Conservation (phyloP, 2,797 vertebrate species). For the Coreius guichenoti region DNA sequence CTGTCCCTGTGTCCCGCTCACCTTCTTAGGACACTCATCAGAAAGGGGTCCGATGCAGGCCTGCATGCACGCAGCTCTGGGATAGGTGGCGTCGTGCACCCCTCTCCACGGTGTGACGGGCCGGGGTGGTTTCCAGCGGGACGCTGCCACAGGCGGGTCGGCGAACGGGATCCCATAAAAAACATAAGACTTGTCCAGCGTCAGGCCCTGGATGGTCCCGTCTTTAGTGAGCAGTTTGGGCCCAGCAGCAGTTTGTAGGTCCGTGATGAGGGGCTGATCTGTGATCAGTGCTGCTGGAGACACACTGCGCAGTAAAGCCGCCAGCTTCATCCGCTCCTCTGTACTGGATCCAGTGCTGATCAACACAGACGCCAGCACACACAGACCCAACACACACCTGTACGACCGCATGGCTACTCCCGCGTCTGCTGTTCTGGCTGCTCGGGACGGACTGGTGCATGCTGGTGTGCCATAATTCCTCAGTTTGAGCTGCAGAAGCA, state of each 20-base stretch:
- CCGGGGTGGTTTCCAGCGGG: conserved; percentile 79
- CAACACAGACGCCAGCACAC: conserved; percentile 53
- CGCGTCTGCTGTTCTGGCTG: neutral
- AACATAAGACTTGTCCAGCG: conserved; percentile 71
- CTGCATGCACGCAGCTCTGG: conserved; percentile 76
- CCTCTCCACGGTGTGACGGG: conserved; percentile 70
- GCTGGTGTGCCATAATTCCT: neutral
- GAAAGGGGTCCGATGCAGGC: conserved; percentile 67
- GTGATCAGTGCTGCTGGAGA: conserved; percentile 58
- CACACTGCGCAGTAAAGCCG: conserved; percentile 68
- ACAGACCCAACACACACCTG: conserved; percentile 65
- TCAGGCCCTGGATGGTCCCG: conserved; percentile 70
- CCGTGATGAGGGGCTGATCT: conserved; percentile 58
- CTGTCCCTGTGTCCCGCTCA: conserved; percentile 50
- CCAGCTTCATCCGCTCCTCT: conserved; percentile 61
- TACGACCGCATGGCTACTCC: conserved; percentile 66
- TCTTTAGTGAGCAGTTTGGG: conserved; percentile 74
- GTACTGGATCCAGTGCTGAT: conserved; percentile 56
- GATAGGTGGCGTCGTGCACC: conserved; percentile 73
- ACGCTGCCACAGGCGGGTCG: conserved; percentile 72
- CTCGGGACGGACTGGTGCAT: neutral
- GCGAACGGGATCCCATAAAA: conserved; percentile 80
- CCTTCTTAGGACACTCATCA: conserved; percentile 70
- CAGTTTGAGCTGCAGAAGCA: conserved; percentile 24
- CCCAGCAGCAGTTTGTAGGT: conserved; percentile 41